Percentiles rank a stretch among this genome's conserved stretches.
These are phyloP conservation scores for Stenurella melanura DNA, from an alignment of 2,888 invertebrate genomes.

Conservation along the genomic window DNA sequence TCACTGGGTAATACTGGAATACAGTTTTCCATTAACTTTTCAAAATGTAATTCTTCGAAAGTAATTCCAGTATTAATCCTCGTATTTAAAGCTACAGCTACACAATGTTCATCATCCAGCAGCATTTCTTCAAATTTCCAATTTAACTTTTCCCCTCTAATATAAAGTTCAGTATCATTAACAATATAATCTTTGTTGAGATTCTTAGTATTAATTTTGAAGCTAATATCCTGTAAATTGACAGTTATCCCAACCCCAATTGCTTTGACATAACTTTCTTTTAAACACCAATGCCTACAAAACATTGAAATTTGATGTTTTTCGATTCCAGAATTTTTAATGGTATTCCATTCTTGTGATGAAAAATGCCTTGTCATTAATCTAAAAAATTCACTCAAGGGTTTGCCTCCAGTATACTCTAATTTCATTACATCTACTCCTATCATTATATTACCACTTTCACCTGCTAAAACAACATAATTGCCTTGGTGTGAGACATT, in stretches of 20 bases:
- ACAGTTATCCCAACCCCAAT: slow-evolving; percentile 89
- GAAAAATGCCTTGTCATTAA: slow-evolving; percentile 93
- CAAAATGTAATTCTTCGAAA: slow-evolving; percentile 78
- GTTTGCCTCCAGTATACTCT: slow-evolving; percentile 83
- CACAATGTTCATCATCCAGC: slow-evolving; percentile 84
- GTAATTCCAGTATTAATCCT: slow-evolving; percentile 52
- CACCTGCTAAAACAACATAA: slow-evolving; percentile 88
- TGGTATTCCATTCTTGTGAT: slow-evolving; percentile 85
- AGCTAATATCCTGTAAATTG: slow-evolving; percentile 85
- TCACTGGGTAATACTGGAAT: slow-evolving; percentile 75
- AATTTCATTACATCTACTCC: slow-evolving; percentile 95
- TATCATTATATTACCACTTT: slow-evolving; percentile 73
- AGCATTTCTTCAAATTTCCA: slow-evolving; percentile 92
- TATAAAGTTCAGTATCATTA: slow-evolving; percentile 80
- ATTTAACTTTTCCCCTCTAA: slow-evolving; percentile 76
- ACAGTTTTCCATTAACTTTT: slow-evolving; percentile 77
- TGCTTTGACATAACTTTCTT: slow-evolving; percentile 96
- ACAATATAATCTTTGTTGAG: slow-evolving; percentile 74
- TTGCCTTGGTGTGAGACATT: slow-evolving; percentile 96
- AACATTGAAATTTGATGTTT: slow-evolving; percentile 85
- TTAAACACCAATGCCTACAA: slow-evolving; percentile 93
- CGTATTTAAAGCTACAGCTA: slow-evolving; percentile 81
- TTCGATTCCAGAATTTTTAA: slow-evolving; percentile 77
- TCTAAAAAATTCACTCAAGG: slow-evolving; percentile 87
- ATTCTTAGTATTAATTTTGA: slow-evolving; percentile 78